Conservation (phyloP, 1,140 invertebrate species). For the Amyelois transitella region DNA sequence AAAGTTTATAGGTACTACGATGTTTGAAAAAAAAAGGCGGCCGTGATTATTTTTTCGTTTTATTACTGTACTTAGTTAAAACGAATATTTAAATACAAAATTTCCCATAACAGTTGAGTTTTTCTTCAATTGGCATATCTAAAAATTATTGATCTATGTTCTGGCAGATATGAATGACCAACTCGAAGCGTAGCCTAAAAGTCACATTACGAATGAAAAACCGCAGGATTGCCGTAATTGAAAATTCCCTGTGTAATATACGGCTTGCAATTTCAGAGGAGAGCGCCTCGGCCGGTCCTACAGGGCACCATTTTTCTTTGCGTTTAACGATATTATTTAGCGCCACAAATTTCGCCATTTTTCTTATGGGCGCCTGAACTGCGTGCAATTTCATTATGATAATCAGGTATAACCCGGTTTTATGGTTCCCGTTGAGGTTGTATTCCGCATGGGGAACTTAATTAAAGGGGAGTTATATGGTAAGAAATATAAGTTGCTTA, state of each 20-base stretch:
- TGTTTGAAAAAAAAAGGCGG: too few species aligned
- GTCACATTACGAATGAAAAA: constrained; percentile 73
- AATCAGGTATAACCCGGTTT: constrained; percentile 52
- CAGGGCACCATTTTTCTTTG: constrained; percentile 64
- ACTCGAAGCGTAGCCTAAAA: constrained; percentile 54
- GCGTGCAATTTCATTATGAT: constrained; percentile 68
- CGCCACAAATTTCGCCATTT: constrained; percentile 70
- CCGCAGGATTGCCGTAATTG: constrained; percentile 70
- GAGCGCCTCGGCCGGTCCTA: constrained; percentile 36
- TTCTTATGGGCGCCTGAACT: constrained; percentile 53
- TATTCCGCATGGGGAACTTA: background rate
- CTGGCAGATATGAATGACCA: constrained; percentile 56
- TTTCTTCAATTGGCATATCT: constrained; percentile 9
- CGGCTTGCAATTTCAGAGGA: constrained; percentile 65
- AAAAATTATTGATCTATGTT: constrained; percentile 17
- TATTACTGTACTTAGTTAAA: too few species aligned
- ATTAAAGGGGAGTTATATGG: background rate
- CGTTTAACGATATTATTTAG: constrained; percentile 71
- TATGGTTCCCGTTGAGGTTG: constrained; percentile 1
- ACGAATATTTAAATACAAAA: background rate
- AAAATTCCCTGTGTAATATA: constrained; percentile 72
- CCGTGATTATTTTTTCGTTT: too few species aligned
- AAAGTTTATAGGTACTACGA: too few species aligned
- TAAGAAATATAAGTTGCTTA: background rate
- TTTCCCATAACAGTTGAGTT: too few species aligned